phyloP scores from a whole-genome alignment of 1,140 invertebrate species.

The Temnothorax curvispinosus region DNA sequence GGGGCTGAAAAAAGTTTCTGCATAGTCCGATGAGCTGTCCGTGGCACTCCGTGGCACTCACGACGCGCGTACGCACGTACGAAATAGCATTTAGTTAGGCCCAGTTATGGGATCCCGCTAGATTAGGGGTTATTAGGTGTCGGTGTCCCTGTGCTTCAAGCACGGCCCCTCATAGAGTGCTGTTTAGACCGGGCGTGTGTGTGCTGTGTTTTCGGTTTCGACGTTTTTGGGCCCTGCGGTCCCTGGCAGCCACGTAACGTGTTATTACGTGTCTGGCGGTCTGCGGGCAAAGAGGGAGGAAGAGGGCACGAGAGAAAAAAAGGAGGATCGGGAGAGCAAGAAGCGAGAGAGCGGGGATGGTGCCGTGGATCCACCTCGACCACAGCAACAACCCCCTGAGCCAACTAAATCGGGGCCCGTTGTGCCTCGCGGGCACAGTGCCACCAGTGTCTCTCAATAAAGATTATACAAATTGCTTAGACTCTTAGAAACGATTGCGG shows the following conservation, averaged over 20 bases:
- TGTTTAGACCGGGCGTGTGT: constrained; percentile 67
- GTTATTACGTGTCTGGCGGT: constrained; percentile 80
- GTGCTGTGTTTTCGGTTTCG: constrained; percentile 69
- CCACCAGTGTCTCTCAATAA: constrained; percentile 74
- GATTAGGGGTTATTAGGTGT: constrained; percentile 81
- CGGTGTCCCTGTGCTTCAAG: constrained; percentile 76
- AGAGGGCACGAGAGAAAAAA: constrained; percentile 43
- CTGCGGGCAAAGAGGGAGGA: constrained; percentile 58
- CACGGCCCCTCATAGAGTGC: constrained; percentile 66
- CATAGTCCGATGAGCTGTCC: not conserved
- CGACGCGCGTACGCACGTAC: constrained; percentile 65
- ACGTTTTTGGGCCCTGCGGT: constrained; percentile 74
- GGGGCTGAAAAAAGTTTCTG: not conserved
- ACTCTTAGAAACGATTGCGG: constrained; percentile 46
- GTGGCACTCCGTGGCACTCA: not conserved
- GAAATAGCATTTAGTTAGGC: constrained; percentile 79
- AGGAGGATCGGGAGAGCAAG: constrained; percentile 20
- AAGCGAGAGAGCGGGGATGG: not conserved
- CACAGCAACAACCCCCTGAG: constrained; percentile 67
- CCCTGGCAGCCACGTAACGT: constrained; percentile 73
- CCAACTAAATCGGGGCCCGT: constrained; percentile 62
- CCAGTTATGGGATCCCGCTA: constrained; percentile 76
- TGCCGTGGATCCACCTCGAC: constrained; percentile 45
- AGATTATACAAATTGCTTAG: constrained; percentile 66
- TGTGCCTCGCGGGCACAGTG: constrained; percentile 59